phyloP scores from a whole-genome alignment of 2,888 invertebrate genomes.

The Tenodera sinensis region DNA sequence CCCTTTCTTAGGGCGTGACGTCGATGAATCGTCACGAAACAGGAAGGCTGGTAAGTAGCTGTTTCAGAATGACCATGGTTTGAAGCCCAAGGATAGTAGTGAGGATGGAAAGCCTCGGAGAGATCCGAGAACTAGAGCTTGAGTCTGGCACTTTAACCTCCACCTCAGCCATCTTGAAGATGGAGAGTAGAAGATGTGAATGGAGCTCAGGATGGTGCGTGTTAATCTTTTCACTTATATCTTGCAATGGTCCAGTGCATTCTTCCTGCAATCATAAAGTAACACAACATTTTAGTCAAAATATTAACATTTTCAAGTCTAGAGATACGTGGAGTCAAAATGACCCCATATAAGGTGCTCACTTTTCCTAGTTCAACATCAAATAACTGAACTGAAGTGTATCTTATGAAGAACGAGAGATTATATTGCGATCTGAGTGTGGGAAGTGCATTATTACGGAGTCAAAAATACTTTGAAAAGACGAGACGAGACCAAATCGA shows the following conservation, averaged over 20 bases:
- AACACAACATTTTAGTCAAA: neutral
- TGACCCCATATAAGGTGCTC: too few species aligned
- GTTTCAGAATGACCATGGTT: neutral
- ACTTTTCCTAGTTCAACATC: too few species aligned
- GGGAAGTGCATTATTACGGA: too few species aligned
- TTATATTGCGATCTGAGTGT: too few species aligned
- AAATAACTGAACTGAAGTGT: too few species aligned
- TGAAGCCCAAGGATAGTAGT: neutral
- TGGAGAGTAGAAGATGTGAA: constrained; percentile 81
- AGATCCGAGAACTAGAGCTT: constrained; percentile 39
- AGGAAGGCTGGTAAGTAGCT: constrained; percentile 4
- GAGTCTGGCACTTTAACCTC: constrained; percentile 77
- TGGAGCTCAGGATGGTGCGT: constrained; percentile 79
- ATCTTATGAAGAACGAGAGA: too few species aligned
- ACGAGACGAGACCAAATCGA: too few species aligned
- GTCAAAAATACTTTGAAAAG: too few species aligned
- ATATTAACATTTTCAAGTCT: neutral
- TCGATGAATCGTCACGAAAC: constrained; percentile 22
- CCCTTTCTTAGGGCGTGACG: neutral
- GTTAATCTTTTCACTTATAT: constrained; percentile 80
- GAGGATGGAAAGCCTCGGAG: neutral
- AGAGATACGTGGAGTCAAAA: too few species aligned
- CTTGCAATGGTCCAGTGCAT: constrained; percentile 76
- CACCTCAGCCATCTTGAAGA: constrained; percentile 90
- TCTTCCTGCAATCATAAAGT: constrained; percentile 63